These are phyloP conservation scores for Zaprionus inermis DNA, from an alignment of 1,140 invertebrate genomes.

Conservation along the genomic window DNA sequence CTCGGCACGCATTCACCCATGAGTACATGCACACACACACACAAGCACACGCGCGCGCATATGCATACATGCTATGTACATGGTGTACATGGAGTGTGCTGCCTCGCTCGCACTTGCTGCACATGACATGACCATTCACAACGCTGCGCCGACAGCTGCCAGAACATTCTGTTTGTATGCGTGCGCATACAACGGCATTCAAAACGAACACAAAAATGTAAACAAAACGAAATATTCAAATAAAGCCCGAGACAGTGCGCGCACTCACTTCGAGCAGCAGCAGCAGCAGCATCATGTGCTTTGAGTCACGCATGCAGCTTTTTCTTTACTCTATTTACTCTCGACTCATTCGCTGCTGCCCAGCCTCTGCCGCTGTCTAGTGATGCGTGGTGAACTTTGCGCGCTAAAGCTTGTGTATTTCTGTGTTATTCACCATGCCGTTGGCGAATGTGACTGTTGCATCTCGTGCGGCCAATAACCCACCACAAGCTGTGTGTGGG, in stretches of 20 bases:
- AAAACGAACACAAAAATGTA: conserved; percentile 30
- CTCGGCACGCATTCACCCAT: conserved; percentile 12
- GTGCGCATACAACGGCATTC: conserved; percentile 42
- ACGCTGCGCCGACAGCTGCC: conserved; percentile 65
- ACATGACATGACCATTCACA: conserved; percentile 62
- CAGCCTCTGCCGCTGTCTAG: conserved; percentile 15
- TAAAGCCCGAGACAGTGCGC: conserved; percentile 11
- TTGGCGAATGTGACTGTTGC: conserved; percentile 45
- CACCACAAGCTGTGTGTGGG: conserved; percentile 34
- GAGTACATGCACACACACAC: conserved; percentile 7
- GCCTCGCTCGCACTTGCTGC: conserved; percentile 15
- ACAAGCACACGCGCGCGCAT: conserved; percentile 5
- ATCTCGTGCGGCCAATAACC: conserved; percentile 58
- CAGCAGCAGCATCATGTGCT: conserved; percentile 49
- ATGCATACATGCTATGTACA: conserved; percentile 1
- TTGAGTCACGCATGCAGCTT: conserved; percentile 54
- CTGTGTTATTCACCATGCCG: conserved; percentile 35
- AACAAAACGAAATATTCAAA: conserved; percentile 39
- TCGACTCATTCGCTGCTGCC: conserved; percentile 8
- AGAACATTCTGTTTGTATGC: conserved; percentile 62
- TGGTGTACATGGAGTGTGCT: conserved; percentile 1
- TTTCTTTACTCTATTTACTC: conserved; percentile 8
- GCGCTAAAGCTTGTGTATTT: conserved; percentile 13
- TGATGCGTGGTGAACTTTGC: conserved; percentile 45
- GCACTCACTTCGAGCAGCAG: background rate